These are phyloP conservation scores for Amyelois transitella DNA, from an alignment of 1,140 invertebrate species.

Conservation along the genomic window DNA sequence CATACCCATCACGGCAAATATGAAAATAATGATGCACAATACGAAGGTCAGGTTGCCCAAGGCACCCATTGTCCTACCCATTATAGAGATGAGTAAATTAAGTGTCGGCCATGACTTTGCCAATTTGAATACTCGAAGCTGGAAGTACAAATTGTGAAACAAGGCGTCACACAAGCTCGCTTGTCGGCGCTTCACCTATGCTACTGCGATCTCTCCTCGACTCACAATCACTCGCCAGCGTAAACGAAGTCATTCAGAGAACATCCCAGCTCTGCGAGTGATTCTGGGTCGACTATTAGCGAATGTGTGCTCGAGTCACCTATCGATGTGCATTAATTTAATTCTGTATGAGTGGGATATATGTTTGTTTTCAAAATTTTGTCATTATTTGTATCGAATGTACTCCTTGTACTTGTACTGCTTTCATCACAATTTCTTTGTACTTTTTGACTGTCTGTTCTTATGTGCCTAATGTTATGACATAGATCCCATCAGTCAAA, in stretches of 20 bases:
- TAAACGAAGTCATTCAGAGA: not conserved
- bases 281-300: conserved; percentile 54
- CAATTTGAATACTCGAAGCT: conserved; percentile 98
- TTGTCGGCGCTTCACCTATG: conserved; percentile 73
- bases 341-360: conserved; percentile 69
- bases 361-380: conserved; percentile 46
- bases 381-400: conserved; percentile 46
- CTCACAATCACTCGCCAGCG: conserved; percentile 49
- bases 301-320: conserved; percentile 68
- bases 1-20: conserved; percentile 98
- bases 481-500: conserved; percentile 70
- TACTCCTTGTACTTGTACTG: not conserved
- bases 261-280: conserved; percentile 27
- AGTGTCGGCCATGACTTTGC: conserved; percentile 98
- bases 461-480: conserved; percentile 34
- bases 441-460: conserved; percentile 10
- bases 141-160: conserved; percentile 75
- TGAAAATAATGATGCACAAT: conserved; percentile 97
- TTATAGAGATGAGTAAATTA: conserved; percentile 97
- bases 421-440: conserved; percentile 13
- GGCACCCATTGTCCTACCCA: conserved; percentile 96
- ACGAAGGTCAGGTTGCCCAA: conserved; percentile 97
- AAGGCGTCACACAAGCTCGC: conserved; percentile 72
- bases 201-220: conserved; percentile 54
- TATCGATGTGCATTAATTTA: conserved; percentile 65